Conservation (phyloP, 2,888 invertebrate species). For the Eristalis tenax region DNA sequence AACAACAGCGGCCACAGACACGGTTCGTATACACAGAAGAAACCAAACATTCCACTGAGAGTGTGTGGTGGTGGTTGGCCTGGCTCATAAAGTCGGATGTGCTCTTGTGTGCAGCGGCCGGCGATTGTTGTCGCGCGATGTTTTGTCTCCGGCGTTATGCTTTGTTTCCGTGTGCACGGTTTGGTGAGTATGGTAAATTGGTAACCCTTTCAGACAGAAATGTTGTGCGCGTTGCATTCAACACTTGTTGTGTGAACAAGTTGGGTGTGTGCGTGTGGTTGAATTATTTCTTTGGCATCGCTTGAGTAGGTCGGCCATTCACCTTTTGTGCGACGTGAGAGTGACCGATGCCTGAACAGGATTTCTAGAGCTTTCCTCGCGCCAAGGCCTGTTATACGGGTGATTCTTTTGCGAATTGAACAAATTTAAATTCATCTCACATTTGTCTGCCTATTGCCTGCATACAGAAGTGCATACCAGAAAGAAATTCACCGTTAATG, state of each 20-base stretch:
- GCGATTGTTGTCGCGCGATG: slow-evolving; percentile 31
- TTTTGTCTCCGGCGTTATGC: slow-evolving; percentile 17
- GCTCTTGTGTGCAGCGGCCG: slow-evolving; percentile 12
- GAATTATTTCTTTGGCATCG: slow-evolving; percentile 74
- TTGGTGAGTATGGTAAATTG: slow-evolving; percentile 25
- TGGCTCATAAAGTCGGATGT: background rate
- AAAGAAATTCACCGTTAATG: background rate
- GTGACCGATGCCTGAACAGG: background rate
- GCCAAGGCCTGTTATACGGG: background rate
- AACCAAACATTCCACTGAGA: slow-evolving; percentile 63
- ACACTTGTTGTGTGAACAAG: slow-evolving; percentile 64
- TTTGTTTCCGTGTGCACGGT: slow-evolving; percentile 50
- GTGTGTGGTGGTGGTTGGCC: slow-evolving; percentile 16
- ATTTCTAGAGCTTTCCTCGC: slow-evolving; percentile 33
- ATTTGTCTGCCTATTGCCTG: slow-evolving; percentile 24
- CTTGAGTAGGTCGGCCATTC: slow-evolving; percentile 82
- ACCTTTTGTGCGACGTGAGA: slow-evolving; percentile 74
- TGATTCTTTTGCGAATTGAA: slow-evolving; percentile 24
- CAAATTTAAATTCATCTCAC: slow-evolving; percentile 54
- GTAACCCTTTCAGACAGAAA: slow-evolving; percentile 26
- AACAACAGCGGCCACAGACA: background rate
- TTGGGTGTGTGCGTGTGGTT: slow-evolving; percentile 21
- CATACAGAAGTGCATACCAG: background rate
- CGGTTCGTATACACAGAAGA: slow-evolving; percentile 12
- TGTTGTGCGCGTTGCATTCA: slow-evolving; percentile 64